phyloP scores from a whole-genome alignment of 2,888 invertebrate species.

The Eristalis tenax region DNA sequence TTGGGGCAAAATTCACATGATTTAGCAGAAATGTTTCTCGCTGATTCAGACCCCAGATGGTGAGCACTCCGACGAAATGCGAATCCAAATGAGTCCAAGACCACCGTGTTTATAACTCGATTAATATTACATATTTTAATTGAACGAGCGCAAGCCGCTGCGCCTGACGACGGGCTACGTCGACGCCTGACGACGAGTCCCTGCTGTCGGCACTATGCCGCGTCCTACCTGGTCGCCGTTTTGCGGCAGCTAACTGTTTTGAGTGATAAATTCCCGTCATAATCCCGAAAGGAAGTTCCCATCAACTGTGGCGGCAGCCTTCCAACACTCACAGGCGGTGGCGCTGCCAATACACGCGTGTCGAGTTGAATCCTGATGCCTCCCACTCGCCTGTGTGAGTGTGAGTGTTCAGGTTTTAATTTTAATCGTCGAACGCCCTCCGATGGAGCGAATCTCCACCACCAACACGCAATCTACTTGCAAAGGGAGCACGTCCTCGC shows the following conservation, averaged over 20 bases:
- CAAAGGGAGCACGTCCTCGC: not conserved
- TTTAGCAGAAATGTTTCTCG: slow-evolving; percentile 18
- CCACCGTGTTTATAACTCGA: slow-evolving; percentile 49
- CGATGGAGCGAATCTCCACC: not conserved
- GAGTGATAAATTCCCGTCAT: slow-evolving; percentile 49
- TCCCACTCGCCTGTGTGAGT: not conserved
- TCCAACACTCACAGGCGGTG: slow-evolving; percentile 10
- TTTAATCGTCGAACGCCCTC: slow-evolving; percentile 41
- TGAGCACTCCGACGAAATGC: not conserved
- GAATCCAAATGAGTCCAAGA: slow-evolving; percentile 30
- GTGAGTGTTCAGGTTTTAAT: slow-evolving; percentile 16
- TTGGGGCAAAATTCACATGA: slow-evolving; percentile 15
- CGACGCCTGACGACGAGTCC: not conserved
- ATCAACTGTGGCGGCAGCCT: slow-evolving; percentile 23
- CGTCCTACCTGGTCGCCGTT: slow-evolving; percentile 24
- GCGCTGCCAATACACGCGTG: not conserved
- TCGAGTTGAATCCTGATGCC: not conserved
- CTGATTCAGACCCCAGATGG: slow-evolving; percentile 29
- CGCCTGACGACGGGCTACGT: not conserved
- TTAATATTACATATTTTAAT: slow-evolving; percentile 61
- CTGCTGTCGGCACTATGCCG: not conserved
- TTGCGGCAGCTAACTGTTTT: slow-evolving; percentile 15
- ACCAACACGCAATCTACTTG: slow-evolving; percentile 29
- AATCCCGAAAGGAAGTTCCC: slow-evolving; percentile 42
- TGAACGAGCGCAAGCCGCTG: slow-evolving; percentile 24